phyloP scores from a whole-genome alignment of 2,888 invertebrate species.

The Gisinianus flammeolus region DNA sequence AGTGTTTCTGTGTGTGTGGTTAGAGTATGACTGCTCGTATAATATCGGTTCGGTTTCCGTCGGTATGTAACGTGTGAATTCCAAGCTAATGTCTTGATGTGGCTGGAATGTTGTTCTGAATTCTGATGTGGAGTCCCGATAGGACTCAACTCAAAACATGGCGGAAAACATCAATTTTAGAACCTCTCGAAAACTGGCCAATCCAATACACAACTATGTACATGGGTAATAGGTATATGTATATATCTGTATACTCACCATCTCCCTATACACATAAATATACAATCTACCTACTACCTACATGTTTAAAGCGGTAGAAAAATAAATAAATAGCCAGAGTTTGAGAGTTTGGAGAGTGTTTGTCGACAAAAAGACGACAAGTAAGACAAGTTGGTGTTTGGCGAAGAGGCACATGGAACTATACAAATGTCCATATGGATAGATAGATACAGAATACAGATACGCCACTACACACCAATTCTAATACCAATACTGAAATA shows the following conservation, averaged over 20 bases:
- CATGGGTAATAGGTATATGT: neutral
- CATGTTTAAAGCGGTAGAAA: too few species aligned
- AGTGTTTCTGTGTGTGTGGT: slow-evolving; percentile 33
- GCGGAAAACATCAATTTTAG: slow-evolving; percentile 28
- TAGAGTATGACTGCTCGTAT: neutral
- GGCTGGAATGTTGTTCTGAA: slow-evolving; percentile 41
- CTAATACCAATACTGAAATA: too few species aligned
- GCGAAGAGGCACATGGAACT: too few species aligned
- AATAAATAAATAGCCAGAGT: too few species aligned
- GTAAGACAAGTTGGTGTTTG: too few species aligned
- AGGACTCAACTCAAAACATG: slow-evolving; percentile 25
- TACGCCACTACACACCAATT: too few species aligned
- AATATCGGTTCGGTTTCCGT: slow-evolving; percentile 33
- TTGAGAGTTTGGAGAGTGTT: too few species aligned
- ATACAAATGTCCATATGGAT: too few species aligned
- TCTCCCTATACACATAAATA: too few species aligned
- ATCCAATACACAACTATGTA: neutral
- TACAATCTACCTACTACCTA: too few species aligned
- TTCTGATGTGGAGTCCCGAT: slow-evolving; percentile 35
- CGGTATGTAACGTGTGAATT: slow-evolving; percentile 50
- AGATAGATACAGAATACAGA: too few species aligned
- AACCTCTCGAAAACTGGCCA: slow-evolving; percentile 12
- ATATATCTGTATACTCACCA: neutral
- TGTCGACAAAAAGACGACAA: too few species aligned
- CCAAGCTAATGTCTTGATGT: slow-evolving; percentile 51